phyloP scores from a whole-genome alignment of 2,888 invertebrate species.

The Strigamia crassipes region DNA sequence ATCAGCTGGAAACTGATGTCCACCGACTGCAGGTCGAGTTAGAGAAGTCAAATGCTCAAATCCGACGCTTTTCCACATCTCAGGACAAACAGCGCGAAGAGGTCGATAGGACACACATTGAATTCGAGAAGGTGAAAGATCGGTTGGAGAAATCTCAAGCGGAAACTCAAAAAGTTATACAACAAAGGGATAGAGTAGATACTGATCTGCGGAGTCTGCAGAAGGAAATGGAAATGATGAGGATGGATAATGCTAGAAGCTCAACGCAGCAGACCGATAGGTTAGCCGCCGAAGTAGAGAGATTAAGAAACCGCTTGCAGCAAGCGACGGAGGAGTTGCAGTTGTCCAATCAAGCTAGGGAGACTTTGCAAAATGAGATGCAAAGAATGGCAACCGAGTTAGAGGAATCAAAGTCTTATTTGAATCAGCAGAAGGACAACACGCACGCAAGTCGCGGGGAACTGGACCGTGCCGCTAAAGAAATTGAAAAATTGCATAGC shows the following conservation, averaged over 20 bases:
- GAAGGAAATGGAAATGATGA: constrained; percentile 49
- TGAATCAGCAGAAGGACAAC: constrained; percentile 72
- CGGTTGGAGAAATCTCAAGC: constrained; percentile 67
- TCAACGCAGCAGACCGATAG: constrained; percentile 46
- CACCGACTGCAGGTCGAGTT: constrained; percentile 68
- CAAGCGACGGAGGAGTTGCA: constrained; percentile 51
- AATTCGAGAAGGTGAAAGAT: constrained; percentile 85
- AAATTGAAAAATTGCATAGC: constrained; percentile 79
- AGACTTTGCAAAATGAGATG: constrained; percentile 54
- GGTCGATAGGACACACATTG: constrained; percentile 77
- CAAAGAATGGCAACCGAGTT: constrained; percentile 62
- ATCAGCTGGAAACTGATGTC: constrained; percentile 53
- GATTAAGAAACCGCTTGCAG: constrained; percentile 54
- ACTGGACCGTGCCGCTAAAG: constrained; percentile 48
- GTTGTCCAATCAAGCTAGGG: constrained; percentile 50
- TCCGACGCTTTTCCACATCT: constrained; percentile 48
- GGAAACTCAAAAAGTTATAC: constrained; percentile 67
- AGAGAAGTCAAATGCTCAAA: constrained; percentile 63
- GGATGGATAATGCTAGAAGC: constrained; percentile 45
- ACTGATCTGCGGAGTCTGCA: constrained; percentile 49
- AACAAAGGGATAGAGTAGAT: constrained; percentile 67
- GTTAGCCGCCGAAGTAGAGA: constrained; percentile 53
- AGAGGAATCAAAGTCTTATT: constrained; percentile 68
- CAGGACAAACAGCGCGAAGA: constrained; percentile 58
- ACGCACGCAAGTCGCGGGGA: constrained; percentile 51